Percentiles rank a stretch among this genome's conserved stretches.
These are phyloP conservation scores for Atta cephalotes DNA, from an alignment of 1,140 invertebrate species.

Conservation along the genomic window DNA sequence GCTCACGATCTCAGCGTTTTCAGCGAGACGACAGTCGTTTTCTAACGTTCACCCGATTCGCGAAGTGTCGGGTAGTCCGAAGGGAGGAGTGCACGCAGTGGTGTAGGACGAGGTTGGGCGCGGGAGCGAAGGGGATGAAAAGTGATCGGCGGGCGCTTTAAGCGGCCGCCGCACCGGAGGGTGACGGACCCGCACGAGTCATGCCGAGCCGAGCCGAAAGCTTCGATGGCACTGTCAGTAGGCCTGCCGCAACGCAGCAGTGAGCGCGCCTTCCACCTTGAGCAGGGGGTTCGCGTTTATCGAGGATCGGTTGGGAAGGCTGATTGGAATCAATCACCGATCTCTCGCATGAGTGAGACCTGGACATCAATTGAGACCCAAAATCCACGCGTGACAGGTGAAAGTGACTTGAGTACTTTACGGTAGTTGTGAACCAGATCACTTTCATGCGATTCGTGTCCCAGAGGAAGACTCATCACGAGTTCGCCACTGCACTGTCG, in stretches of 20 bases:
- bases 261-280: constrained; percentile 75
- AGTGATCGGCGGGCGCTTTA: constrained; percentile 79
- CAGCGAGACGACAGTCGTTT: constrained; percentile 48
- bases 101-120: constrained; percentile 49
- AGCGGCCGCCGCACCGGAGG: constrained; percentile 74
- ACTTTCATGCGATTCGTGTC: not conserved
- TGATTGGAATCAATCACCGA: constrained; percentile 8
- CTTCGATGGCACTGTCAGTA: constrained; percentile 78
- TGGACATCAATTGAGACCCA: too few relatives aligned
- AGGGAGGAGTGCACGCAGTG: constrained; percentile 46
- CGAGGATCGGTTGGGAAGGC: not conserved
- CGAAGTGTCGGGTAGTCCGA: constrained; percentile 31
- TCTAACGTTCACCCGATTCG: constrained; percentile 70
- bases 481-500: not conserved
- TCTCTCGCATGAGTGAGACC: not conserved
- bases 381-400: not conserved
- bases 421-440: not conserved
- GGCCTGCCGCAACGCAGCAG: constrained; percentile 83
- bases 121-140: constrained; percentile 76
- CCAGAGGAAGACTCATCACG: constrained; percentile 6
- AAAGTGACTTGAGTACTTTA: not conserved
- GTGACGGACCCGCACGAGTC: constrained; percentile 74
- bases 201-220: constrained; percentile 75
- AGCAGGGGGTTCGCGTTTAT: constrained; percentile 39
- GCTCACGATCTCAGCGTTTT: constrained; percentile 50